A percentile compares a stretch with the other conserved stretches of the same genome.
These are phyloP conservation scores for Drosophila monieri DNA, from an alignment of 2,888 invertebrate species.

Conservation along the genomic window DNA sequence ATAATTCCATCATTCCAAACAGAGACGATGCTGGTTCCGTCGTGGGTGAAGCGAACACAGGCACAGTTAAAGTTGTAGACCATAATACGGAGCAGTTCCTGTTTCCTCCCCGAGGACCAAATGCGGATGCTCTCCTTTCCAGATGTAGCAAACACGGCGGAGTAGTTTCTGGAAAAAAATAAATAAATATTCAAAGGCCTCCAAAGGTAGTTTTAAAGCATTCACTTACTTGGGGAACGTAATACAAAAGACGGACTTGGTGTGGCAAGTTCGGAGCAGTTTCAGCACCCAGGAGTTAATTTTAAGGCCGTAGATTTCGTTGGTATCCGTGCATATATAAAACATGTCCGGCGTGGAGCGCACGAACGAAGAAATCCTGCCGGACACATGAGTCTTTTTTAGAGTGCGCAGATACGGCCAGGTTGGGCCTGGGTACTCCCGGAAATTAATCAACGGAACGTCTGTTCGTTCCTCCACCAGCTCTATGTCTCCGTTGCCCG, in stretches of 20 bases:
- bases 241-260: constrained; percentile 90
- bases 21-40: constrained; percentile 92
- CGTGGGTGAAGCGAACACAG: constrained; percentile 89
- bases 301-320: constrained; percentile 92
- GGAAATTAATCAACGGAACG: constrained; percentile 68
- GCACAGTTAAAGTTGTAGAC: constrained; percentile 95
- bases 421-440: constrained; percentile 85
- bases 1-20: constrained; percentile 94
- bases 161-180: constrained; percentile 87
- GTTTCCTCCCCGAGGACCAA: constrained; percentile 91
- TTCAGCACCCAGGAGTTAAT: constrained; percentile 88
- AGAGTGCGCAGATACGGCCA: constrained; percentile 86
- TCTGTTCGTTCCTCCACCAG: constrained; percentile 87
- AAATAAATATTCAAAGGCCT: too few species aligned
- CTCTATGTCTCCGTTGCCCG: constrained; percentile 93
- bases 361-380: constrained; percentile 90
- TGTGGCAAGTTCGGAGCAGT: constrained; percentile 92
- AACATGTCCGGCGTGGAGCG: constrained; percentile 86
- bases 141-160: constrained; percentile 94
- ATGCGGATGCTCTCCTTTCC: constrained; percentile 93
- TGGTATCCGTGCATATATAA: constrained; percentile 90
- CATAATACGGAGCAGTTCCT: constrained; percentile 92
- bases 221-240: constrained; percentile 91
- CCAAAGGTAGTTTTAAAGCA: not conserved
- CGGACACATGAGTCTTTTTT: constrained; percentile 86